Percentiles rank a stretch among this genome's conserved stretches.
phyloP scores from a whole-genome alignment of 2,888 invertebrate species.

The Macrosoma leucophasiata region DNA sequence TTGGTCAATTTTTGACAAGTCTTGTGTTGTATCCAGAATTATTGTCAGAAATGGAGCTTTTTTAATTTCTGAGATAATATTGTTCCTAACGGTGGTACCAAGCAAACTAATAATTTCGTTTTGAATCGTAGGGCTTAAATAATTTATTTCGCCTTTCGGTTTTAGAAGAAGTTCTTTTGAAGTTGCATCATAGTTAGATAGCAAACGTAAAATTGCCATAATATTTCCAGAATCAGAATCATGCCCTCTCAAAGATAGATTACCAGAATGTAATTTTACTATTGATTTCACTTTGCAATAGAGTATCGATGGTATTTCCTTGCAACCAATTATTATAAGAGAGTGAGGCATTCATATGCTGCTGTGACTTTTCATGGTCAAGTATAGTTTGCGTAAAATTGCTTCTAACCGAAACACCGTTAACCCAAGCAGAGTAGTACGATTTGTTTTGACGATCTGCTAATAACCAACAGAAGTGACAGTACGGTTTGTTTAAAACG shows the following conservation, averaged over 20 bases:
- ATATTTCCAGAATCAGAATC: constrained; percentile 24
- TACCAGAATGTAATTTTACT: constrained; percentile 22
- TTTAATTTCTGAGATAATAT: constrained; percentile 23
- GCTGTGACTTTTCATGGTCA: constrained; percentile 27
- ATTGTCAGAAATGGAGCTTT: constrained; percentile 24
- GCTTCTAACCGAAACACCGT: constrained; percentile 27
- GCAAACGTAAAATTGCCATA: constrained; percentile 22
- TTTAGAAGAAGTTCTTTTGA: constrained; percentile 20
- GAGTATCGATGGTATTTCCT: no score
- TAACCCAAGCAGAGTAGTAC: constrained; percentile 24
- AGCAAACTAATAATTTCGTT: constrained; percentile 18
- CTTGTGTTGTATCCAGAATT: constrained; percentile 24
- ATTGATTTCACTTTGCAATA: constrained; percentile 24
- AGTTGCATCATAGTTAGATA: no score
- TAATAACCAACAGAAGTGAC: constrained; percentile 20
- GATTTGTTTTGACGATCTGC: constrained; percentile 20
- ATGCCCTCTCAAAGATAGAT: constrained; percentile 15
- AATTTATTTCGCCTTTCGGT: no score
- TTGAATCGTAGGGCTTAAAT: constrained; percentile 19
- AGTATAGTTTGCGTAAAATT: constrained; percentile 24
- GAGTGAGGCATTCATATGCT: constrained; percentile 22
- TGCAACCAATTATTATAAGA: constrained; percentile 25
- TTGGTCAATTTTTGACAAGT: constrained; percentile 26
- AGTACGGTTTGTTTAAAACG: constrained; percentile 18
- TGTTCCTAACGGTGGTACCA: constrained; percentile 17